Conservation (phyloP, 2,888 invertebrate species). For the Lasioglossum zephyrum region DNA sequence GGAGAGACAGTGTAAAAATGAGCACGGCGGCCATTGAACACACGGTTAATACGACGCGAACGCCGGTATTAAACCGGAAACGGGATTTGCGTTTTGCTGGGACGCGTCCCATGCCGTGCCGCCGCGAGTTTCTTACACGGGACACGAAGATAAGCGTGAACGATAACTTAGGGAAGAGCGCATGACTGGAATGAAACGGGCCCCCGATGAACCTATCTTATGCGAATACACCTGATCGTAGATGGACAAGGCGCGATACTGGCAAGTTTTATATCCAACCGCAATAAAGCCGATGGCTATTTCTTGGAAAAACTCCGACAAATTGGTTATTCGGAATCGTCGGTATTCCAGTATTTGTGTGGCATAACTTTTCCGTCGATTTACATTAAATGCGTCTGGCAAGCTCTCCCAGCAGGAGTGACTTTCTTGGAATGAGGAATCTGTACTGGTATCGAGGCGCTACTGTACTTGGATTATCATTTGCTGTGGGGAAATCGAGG, state of each 20-base stretch:
- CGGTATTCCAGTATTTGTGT: neutral
- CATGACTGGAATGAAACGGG: slow-evolving; percentile 31
- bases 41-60: neutral
- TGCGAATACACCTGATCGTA: slow-evolving; percentile 15
- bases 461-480: neutral
- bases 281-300: neutral
- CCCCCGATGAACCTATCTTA: slow-evolving; percentile 3
- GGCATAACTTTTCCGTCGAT: neutral
- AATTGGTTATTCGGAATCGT: neutral
- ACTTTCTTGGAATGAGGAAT: neutral
- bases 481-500: neutral
- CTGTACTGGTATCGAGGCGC: neutral
- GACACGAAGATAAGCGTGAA: slow-evolving; percentile 35
- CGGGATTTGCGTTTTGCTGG: neutral
- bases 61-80: slow-evolving; percentile 29
- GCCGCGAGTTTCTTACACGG: slow-evolving; percentile 23
- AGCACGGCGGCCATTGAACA: neutral
- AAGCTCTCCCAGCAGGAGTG: neutral
- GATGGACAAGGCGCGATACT: slow-evolving; percentile 14
- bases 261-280: neutral
- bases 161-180: slow-evolving; percentile 3
- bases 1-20: neutral
- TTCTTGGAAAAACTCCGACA: neutral
- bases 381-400: neutral
- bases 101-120: neutral